Base-by-base conservation (phyloP, 2,888 invertebrate genomes). In the Drosophila tanythrix region DNA sequence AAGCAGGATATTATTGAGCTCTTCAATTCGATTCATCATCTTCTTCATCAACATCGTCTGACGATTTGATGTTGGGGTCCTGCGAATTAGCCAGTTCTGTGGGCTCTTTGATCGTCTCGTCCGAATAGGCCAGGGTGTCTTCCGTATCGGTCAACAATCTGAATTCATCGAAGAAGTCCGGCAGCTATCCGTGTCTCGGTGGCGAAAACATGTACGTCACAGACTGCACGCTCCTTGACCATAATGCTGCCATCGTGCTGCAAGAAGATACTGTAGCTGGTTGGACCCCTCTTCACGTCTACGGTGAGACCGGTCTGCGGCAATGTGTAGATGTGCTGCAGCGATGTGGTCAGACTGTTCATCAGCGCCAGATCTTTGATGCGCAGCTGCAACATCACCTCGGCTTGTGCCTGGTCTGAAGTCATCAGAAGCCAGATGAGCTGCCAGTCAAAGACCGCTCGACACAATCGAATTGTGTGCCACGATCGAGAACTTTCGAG, bases 391-490 rank as follows among this genome's bases (percentile, higher is more conserved):
- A 81, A 50, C 29, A 82, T 8, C 40, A 36, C 1, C 5, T 69
- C 65, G 0, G 56, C 82, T n/a, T n/a, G 33, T 0, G 43, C 10
- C 33, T 82, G 75, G 18, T 70, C 69, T 8, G 63, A 13, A 13
- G 73, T 58, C 79, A 82, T 73, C 35, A 81, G 15, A n/a, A 74
- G 53, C 1, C 53, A 27, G 15, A 81, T 7, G 5, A 82, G 43
- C 3, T 55, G 35, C 81, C 82, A 81, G n/a, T 81, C 81, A 11
- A 81, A 82, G 18, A 2, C 80, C 70, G 29, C 60, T 74, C 29
- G 61, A 55, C 21, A 79, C 60, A 3, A 82, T 29, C 8, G 66
- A 31, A 7, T 62, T 63, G 27, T 79, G 68, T 31, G 74, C 64
- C 31, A 68, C 53, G 7, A 82, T 38, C 1, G 63, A 27, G 27